Conservation (phyloP, 23 tunicate genomes). For the Halocynthia aurantium region DNA sequence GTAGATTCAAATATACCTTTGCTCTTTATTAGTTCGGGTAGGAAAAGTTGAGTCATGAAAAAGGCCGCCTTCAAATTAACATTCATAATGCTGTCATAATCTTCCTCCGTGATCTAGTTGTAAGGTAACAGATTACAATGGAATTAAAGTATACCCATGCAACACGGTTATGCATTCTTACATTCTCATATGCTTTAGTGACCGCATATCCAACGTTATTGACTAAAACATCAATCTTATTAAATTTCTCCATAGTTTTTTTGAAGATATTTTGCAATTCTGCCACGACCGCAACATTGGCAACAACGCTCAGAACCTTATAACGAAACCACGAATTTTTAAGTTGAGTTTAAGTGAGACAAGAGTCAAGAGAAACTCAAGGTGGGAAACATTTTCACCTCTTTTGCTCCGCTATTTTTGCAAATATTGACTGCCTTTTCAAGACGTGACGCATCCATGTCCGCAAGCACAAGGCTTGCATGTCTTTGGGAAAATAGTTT, state of each 20-base stretch:
- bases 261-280: neutral
- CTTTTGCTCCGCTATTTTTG: constrained; percentile 6
- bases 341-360: neutral
- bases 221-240: constrained; percentile 3
- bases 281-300: neutral
- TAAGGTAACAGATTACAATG: no score
- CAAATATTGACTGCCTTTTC: neutral
- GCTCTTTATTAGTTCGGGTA: constrained; percentile 2
- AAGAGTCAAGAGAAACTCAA: neutral
- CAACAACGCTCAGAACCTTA: neutral
- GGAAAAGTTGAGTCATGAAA: neutral
- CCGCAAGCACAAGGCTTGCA: neutral
- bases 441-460: neutral
- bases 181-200: neutral
- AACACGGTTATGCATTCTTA: neutral
- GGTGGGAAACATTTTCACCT: neutral
- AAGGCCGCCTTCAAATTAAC: constrained; percentile 11
- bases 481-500: constrained; percentile 2
- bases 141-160: no score
- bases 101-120: constrained; percentile 3
- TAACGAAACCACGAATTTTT: neutral
- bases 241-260: neutral
- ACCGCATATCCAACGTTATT: constrained; percentile 13
- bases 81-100: neutral
- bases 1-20: neutral